phyloP scores from a whole-genome alignment of 1,140 invertebrate species.

The Anagrus nilaparvatae region DNA sequence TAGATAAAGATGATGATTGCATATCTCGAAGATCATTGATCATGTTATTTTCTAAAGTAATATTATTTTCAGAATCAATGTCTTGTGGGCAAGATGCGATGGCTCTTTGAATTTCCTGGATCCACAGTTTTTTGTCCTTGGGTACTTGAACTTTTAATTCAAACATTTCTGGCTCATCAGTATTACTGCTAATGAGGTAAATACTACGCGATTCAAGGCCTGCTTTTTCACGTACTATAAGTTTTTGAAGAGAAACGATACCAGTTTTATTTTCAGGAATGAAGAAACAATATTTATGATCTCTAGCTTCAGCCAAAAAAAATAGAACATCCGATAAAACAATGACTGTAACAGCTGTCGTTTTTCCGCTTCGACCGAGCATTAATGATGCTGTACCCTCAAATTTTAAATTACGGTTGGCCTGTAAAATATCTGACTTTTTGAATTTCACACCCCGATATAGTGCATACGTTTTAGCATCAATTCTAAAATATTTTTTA shows the following conservation, averaged over 20 bases:
- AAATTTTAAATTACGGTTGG: conserved; percentile 74
- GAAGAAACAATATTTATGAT: conserved; percentile 70
- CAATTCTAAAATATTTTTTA: conserved; percentile 53
- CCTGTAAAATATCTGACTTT: conserved; percentile 83
- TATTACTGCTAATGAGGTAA: conserved; percentile 80
- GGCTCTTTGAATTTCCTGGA: conserved; percentile 64
- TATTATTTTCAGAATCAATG: conserved; percentile 49
- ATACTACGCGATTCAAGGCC: conserved; percentile 79
- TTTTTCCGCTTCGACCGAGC: conserved; percentile 73
- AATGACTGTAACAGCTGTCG: conserved; percentile 74
- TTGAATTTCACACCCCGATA: conserved; percentile 82
- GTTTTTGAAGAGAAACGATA: conserved; percentile 80
- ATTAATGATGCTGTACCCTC: conserved; percentile 75
- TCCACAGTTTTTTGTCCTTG: conserved; percentile 82
- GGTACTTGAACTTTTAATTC: conserved; percentile 82
- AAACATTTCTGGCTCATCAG: conserved; percentile 88
- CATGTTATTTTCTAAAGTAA: conserved; percentile 44
- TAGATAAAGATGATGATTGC: conserved; percentile 31
- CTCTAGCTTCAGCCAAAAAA: conserved; percentile 79
- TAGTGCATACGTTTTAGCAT: conserved; percentile 80
- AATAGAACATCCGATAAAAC: conserved; percentile 85
- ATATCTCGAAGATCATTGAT: conserved; percentile 31
- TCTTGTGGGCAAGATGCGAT: conserved; percentile 61
- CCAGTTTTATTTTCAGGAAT: conserved; percentile 85
- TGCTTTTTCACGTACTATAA: conserved; percentile 86